Percentiles rank a stretch among this genome's conserved stretches.
Conservation (phyloP, 2,888 invertebrate species). For the Acanthosepion pharaonis region DNA sequence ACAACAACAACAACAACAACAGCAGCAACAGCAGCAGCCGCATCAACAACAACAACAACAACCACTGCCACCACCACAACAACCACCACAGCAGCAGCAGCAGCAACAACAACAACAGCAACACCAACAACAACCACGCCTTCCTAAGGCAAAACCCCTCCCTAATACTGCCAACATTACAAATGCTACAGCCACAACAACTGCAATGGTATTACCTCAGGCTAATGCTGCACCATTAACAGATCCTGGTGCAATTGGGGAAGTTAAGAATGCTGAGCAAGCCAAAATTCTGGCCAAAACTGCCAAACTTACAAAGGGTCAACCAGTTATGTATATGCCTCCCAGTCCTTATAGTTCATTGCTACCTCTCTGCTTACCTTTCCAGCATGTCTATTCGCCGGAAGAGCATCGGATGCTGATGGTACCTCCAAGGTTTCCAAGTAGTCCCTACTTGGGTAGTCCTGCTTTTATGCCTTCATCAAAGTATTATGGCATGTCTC, state of each 20-base stretch:
- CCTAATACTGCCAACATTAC: neutral
- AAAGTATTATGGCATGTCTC: neutral
- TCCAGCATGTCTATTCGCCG: conserved; percentile 12
- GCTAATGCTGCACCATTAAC: conserved; percentile 35
- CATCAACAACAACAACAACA: neutral
- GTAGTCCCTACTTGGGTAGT: conserved; percentile 24
- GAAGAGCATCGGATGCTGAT: conserved; percentile 46
- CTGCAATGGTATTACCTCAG: neutral
- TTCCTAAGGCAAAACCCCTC: neutral
- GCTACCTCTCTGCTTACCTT: neutral
- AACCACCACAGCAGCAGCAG: neutral
- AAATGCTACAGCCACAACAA: neutral
- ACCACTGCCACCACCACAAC: neutral
- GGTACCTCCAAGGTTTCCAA: conserved; percentile 38
- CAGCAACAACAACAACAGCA: neutral
- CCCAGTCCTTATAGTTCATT: conserved; percentile 40
- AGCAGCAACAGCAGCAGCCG: neutral
- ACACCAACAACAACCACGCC: neutral
- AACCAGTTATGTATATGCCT: conserved; percentile 52
- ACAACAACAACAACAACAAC: neutral
- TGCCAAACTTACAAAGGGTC: conserved; percentile 46
- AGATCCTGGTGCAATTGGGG: conserved; percentile 34
- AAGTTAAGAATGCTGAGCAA: neutral
- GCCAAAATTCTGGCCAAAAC: conserved; percentile 35
- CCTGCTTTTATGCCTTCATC: conserved; percentile 17